Percentiles rank a stretch among this genome's conserved stretches.
These are phyloP conservation scores for Bubalus kerabau DNA, from an alignment of 2,113 vertebrate species.

Conservation along the genomic window DNA sequence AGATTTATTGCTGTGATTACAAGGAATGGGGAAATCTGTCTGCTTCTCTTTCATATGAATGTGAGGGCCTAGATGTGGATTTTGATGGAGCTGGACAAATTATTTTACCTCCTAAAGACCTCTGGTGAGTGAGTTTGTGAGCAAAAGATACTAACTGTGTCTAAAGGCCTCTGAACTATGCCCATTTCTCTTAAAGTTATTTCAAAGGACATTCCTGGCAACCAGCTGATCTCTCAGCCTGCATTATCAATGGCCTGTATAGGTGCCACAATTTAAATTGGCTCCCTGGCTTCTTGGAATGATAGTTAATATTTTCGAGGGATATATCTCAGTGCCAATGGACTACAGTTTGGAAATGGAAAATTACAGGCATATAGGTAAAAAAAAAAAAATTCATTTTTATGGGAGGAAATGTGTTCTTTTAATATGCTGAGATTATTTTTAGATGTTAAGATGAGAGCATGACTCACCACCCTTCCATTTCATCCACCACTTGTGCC, in stretches of 20 bases:
- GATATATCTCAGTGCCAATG: neutral
- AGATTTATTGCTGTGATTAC: slow-evolving; percentile 63
- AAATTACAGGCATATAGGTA: slow-evolving; percentile 71
- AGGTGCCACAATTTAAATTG: slow-evolving; percentile 50
- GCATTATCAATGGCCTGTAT: slow-evolving; percentile 14
- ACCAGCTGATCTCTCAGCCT: slow-evolving; percentile 4
- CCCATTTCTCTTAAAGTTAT: slow-evolving; percentile 39
- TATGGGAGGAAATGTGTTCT: slow-evolving; percentile 69
- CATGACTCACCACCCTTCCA: slow-evolving; percentile 68
- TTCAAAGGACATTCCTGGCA: slow-evolving; percentile 54
- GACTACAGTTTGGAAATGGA: slow-evolving; percentile 58
- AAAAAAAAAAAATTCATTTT: slow-evolving; percentile 63
- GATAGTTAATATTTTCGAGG: slow-evolving; percentile 57
- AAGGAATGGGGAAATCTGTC: slow-evolving; percentile 41
- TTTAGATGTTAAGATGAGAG: slow-evolving; percentile 70
- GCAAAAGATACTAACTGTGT: slow-evolving; percentile 29
- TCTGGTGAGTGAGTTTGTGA: slow-evolving; percentile 21
- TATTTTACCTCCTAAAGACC: slow-evolving; percentile 36
- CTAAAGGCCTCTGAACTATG: slow-evolving; percentile 49
- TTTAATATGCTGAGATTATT: slow-evolving; percentile 74
- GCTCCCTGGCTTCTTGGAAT: slow-evolving; percentile 38
- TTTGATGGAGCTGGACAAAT: slow-evolving; percentile 40
- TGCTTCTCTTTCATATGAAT: slow-evolving; percentile 36
- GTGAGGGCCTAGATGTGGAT: slow-evolving; percentile 17
- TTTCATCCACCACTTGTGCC: slow-evolving; percentile 57